A percentile compares a stretch with the other conserved stretches of the same genome.
phyloP scores from a whole-genome alignment of 2,888 invertebrate species.

The Monoplex corrugatus region DNA sequence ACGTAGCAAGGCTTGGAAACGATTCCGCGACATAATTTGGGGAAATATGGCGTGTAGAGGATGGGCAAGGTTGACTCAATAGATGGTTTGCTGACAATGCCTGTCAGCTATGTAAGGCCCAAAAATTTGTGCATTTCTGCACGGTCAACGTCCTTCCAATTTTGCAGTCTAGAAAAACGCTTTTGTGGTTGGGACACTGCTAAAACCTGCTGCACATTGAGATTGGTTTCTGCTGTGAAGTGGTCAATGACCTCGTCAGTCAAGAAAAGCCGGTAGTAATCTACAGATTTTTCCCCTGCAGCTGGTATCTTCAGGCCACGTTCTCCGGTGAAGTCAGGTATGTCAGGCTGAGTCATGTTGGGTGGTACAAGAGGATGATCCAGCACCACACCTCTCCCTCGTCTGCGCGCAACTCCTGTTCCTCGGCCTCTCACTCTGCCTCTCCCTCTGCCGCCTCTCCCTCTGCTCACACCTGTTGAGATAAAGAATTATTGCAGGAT shows the following conservation, averaged over 20 bases:
- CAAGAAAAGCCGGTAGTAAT: conserved; percentile 25
- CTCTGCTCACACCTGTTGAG: background rate
- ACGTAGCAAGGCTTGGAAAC: background rate
- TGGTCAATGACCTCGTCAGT: conserved; percentile 23
- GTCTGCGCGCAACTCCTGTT: too few species aligned
- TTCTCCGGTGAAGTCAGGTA: conserved; percentile 7
- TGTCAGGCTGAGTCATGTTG: conserved; percentile 1
- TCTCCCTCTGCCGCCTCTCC: background rate
- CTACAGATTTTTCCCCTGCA: background rate
- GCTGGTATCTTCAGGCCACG: conserved; percentile 18
- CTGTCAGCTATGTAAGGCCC: conserved; percentile 17
- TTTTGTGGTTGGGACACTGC: background rate
- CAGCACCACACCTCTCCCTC: background rate
- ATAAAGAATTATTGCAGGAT: background rate
- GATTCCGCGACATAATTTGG: background rate
- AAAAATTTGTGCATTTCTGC: conserved; percentile 33
- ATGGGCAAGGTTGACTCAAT: background rate
- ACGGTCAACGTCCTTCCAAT: conserved; percentile 19
- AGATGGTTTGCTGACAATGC: conserved; percentile 16
- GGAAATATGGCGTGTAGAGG: background rate
- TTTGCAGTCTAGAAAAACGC: background rate
- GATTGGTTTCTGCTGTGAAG: conserved; percentile 31
- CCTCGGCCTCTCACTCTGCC: too few species aligned
- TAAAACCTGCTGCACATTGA: conserved; percentile 16
- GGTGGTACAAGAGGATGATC: background rate